A percentile compares a stretch with the other conserved stretches of the same genome.
Evolutionary conservation across 2,113 vertebrate genomes (phyloP).

Genomic region (Alces alces): DNA sequence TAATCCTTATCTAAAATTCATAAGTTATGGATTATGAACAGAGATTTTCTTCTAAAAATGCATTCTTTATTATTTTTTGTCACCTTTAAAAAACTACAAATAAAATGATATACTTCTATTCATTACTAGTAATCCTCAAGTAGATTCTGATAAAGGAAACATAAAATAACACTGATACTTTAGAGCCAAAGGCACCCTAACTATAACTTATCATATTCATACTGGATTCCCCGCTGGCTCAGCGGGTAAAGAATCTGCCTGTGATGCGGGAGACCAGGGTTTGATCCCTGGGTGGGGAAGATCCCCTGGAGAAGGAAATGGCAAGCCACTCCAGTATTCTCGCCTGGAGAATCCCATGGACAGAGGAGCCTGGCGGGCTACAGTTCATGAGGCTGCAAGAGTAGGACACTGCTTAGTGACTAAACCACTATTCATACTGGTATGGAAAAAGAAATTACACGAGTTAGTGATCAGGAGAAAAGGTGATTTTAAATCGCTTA

Average conservation of each 20-base stretch:
- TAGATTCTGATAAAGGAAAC: background rate
- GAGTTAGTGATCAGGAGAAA: background rate
- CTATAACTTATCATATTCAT: background rate
- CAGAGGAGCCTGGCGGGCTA: background rate
- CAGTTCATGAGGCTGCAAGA: background rate
- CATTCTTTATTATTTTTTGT: background rate
- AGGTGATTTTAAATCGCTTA: conserved; percentile 63
- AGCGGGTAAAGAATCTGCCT: background rate
- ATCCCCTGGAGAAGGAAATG: background rate
- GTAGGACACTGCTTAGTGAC: background rate
- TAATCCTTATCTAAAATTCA: background rate
- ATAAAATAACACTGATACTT: background rate
- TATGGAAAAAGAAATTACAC: background rate
- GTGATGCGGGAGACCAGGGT: background rate
- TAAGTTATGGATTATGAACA: background rate
- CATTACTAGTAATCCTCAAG: background rate
- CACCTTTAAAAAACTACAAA: background rate
- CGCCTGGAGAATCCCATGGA: background rate
- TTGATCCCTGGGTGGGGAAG: background rate
- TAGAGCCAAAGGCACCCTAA: background rate
- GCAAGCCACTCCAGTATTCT: background rate
- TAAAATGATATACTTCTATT: background rate
- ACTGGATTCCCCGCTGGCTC: background rate
- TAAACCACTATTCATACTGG: background rate
- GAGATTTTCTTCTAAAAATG: background rate